Evolutionary conservation across 2,797 vertebrate species (phyloP), one percentile per base, ranked within the genome.

Genomic region (Atherinosoma microstoma): DNA sequence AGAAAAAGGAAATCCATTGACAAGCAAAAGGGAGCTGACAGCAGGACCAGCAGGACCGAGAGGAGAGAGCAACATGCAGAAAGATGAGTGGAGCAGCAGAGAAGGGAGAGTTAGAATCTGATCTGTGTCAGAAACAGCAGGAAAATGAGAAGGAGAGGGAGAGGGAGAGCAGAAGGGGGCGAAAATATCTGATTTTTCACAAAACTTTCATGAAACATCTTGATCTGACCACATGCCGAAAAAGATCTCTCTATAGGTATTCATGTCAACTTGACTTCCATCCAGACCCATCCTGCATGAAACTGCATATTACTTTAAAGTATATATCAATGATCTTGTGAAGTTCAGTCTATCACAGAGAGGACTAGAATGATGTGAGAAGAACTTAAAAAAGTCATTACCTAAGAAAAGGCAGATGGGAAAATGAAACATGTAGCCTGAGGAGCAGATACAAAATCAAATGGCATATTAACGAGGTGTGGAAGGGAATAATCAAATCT

Each of bases 21-120:
- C 10, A 34, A 66, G 60, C 59, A 15, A 38, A 61, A 32, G 0
- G 63, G 60, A 60, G 49, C 32, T 49, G 57, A 40, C 47, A 74
- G 54, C 40, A 76, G 36, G 27, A 67, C 53, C 70, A 49, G 65
- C 49, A 30, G 67, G 67, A 67, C 32, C 51, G 49, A 69, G 40
- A 63, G 61, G 70, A 32, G 9, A 20, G 13, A 62, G 24, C 29
- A 49, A 53, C 30, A 15, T 59, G 53, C 58, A 49, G 66, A 65
- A 15, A 75, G 59, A 64, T 4, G 62, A 59, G 67, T 54, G 16
- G 10, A 18, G 34, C n/a, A 53, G 49, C 35, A 58, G 32, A 40
- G 20, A 27, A n/a, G 0, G 6, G 16, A 58, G 40, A 58, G 54
- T 24, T 47, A 3, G 13, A 51, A 24, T 18, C 67, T 70, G 60